Conservation (phyloP, 2,113 vertebrate genomes). For the Oryzias javanicus region DNA sequence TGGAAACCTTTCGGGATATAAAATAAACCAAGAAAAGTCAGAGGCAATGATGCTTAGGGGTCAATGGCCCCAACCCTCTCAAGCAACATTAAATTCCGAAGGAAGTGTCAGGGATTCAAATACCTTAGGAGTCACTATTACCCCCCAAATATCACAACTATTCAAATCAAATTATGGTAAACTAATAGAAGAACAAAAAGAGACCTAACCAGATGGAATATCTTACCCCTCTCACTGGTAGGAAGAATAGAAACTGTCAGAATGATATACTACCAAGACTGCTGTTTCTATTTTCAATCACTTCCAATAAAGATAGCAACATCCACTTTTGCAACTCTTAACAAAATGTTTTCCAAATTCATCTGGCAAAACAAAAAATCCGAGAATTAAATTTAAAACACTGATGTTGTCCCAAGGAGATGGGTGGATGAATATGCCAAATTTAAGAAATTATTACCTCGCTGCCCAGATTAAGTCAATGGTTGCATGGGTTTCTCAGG, state of each 20-base stretch:
- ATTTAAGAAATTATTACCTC: no score
- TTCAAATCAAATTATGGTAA: not conserved
- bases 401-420: not conserved
- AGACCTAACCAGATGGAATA: not conserved
- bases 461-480: no score
- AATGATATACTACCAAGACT: not conserved
- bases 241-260: not conserved
- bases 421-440: no score
- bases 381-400: not conserved
- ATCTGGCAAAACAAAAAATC: not conserved
- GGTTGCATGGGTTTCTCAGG: no score
- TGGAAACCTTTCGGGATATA: no score
- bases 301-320: not conserved
- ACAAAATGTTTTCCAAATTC: not conserved
- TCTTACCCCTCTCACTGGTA: not conserved
- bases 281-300: not conserved
- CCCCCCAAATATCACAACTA: no score
- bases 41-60: no score
- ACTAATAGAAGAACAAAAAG: not conserved
- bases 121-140: no score
- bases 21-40: no score
- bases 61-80: no score
- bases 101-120: no score
- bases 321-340: not conserved
- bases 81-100: no score